Conservation (phyloP, 2,113 vertebrate genomes). For the Pan troglodytes region NHGRI_mPanTro3-v2.1_pri NC_072410.2:41162001-41162500, state of each 20-base stretch:
- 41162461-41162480: neutral
- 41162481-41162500: neutral
- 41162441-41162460: neutral
- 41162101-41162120: neutral
- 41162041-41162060: neutral
- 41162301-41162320: neutral
- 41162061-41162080: slow-evolving; percentile 1
- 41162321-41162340: neutral
- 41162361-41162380: neutral
- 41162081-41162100: slow-evolving; percentile 10
- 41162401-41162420: neutral
- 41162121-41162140: neutral
- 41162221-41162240: neutral
- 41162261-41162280: neutral
- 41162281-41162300: neutral
- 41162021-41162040: neutral
- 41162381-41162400: neutral
- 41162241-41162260: neutral
- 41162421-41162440: neutral
- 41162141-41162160: neutral
- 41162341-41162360: neutral
- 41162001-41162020: neutral
- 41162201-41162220: neutral
- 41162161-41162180: neutral
- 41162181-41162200: neutral